Evolutionary conservation across 1,140 invertebrate species (phyloP).

Genomic region (Latrodectus geometricus): DNA sequence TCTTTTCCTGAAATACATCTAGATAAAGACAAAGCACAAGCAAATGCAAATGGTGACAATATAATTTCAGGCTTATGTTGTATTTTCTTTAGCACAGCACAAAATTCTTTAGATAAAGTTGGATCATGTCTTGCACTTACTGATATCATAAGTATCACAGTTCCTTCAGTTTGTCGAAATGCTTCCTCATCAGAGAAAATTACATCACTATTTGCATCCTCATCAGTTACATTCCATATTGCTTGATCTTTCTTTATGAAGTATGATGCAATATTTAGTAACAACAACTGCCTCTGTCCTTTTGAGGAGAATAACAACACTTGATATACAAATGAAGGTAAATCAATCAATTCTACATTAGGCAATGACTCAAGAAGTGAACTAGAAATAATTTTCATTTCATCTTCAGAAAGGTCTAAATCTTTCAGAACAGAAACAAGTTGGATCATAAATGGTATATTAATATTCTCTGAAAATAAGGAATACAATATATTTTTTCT

Average conservation of each 20-base stretch:
- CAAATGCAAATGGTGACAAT: constrained; percentile 39
- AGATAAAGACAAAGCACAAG: constrained; percentile 27
- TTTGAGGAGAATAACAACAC: constrained; percentile 42
- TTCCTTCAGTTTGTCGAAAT: constrained; percentile 51
- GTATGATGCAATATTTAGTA: constrained; percentile 13
- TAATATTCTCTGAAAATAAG: constrained; percentile 12
- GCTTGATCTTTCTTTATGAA: constrained; percentile 34
- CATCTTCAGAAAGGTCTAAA: constrained; percentile 33
- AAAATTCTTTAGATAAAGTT: constrained; percentile 44
- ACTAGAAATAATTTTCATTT: constrained; percentile 21
- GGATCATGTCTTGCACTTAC: constrained; percentile 36
- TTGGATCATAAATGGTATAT: constrained; percentile 26
- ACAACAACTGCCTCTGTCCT: constrained; percentile 16
- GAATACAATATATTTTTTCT: constrained; percentile 30
- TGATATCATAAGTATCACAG: constrained; percentile 41
- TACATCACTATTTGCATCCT: constrained; percentile 21
- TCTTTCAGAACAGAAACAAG: constrained; percentile 45
- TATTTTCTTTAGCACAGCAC: constrained; percentile 22
- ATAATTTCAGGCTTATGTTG: constrained; percentile 24
- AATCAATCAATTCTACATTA: constrained; percentile 12
- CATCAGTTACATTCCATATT: not conserved
- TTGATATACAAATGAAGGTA: constrained; percentile 50
- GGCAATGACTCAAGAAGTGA: constrained; percentile 20
- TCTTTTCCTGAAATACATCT: constrained; percentile 10
- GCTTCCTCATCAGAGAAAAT: constrained; percentile 7